Percentiles rank a stretch among this genome's conserved stretches.
Evolutionary conservation across 2,888 invertebrate species (phyloP).

Genomic region (Mylabris sibirica): DNA sequence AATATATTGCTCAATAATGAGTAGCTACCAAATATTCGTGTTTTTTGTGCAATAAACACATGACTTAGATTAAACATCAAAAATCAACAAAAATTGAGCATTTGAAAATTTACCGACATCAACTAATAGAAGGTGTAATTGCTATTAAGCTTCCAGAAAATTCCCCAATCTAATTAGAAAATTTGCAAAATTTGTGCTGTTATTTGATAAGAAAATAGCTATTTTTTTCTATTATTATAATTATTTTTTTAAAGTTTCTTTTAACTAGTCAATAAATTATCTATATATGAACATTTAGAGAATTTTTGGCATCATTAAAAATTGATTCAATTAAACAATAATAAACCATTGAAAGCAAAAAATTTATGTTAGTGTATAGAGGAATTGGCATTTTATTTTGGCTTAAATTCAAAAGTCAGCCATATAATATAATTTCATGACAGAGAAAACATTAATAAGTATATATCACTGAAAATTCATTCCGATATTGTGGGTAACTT

Average conservation of each 20-base stretch:
- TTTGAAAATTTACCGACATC: background rate
- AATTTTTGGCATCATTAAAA: background rate
- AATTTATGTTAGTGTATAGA: background rate
- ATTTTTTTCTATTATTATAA: background rate
- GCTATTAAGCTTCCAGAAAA: background rate
- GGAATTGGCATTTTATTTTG: background rate
- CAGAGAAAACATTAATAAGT: constrained; percentile 1
- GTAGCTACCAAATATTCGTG: background rate
- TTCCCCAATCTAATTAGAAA: background rate
- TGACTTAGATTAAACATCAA: constrained; percentile 8
- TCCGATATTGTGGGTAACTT: constrained; percentile 16
- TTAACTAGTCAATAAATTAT: background rate
- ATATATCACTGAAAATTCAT: constrained; percentile 16
- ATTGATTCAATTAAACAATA: background rate
- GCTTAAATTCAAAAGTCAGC: background rate
- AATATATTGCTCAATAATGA: constrained; percentile 16
- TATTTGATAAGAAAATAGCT: background rate
- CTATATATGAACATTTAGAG: background rate
- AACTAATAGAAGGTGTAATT: background rate
- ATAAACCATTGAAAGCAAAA: constrained; percentile 2
- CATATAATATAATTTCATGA: background rate
- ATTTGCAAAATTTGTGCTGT: constrained; percentile 2
- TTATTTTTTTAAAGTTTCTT: background rate
- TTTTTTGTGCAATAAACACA: constrained; percentile 1
- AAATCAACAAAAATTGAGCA: constrained; percentile 8